Percentiles rank a stretch among this genome's conserved stretches.
Evolutionary conservation across 1,140 invertebrate genomes (phyloP).

Genomic region (Panulirus ornatus): DNA sequence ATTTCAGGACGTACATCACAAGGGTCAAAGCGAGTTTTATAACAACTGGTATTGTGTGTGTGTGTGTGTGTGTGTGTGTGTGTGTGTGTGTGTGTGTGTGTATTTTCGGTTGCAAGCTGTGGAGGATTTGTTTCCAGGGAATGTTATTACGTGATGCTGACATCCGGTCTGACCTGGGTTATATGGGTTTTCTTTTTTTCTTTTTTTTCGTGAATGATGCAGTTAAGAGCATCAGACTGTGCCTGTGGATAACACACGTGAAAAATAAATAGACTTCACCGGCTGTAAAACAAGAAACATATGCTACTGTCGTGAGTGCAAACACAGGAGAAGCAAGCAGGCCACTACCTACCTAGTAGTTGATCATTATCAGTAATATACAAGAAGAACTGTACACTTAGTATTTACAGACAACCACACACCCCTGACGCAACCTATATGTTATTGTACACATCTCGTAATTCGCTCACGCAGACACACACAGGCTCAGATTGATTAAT

Average conservation of each 20-base stretch:
- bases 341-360: background rate
- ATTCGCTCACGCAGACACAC: background rate
- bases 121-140: no score
- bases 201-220: no score
- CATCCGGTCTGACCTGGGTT: no score
- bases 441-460: background rate
- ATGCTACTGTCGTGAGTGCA: background rate
- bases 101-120: background rate
- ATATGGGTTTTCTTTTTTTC: no score
- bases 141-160: no score
- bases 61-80: no score
- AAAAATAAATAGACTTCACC: constrained; percentile 15
- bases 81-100: background rate
- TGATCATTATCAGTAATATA: constrained; percentile 21
- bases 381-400: constrained; percentile 41
- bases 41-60: no score
- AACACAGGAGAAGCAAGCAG: background rate
- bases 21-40: no score
- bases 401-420: constrained; percentile 36
- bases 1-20: no score
- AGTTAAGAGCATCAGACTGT: background rate
- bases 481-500: no score
- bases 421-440: background rate
- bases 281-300: background rate
- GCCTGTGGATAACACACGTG: background rate